phyloP scores from a whole-genome alignment of 2,797 vertebrate genomes.

The Carcharodon carcharias region DNA sequence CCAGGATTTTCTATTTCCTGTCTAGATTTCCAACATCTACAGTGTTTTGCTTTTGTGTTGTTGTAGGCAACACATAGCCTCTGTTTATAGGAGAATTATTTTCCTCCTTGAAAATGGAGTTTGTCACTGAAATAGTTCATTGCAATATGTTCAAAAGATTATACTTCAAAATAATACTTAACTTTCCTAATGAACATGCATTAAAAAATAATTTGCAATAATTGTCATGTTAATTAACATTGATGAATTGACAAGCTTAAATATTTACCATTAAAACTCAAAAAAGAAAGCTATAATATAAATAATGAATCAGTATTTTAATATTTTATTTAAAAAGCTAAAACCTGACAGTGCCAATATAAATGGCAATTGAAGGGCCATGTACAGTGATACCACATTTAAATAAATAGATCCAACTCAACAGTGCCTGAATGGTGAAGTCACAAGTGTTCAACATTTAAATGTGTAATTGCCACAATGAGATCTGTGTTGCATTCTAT shows the following conservation, averaged over 20 bases:
- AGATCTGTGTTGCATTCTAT: neutral
- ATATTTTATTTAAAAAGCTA: neutral
- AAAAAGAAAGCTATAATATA: neutral
- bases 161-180: neutral
- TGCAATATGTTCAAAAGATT: neutral
- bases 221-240: neutral
- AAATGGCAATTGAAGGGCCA: neutral
- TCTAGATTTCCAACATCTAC: neutral
- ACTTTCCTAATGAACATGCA: neutral
- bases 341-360: neutral
- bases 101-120: neutral
- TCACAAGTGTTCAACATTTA: neutral
- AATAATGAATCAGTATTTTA: neutral
- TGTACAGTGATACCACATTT: neutral
- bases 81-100: neutral
- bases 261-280: neutral
- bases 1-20: neutral
- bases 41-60: neutral
- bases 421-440: neutral
- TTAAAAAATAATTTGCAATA: neutral
- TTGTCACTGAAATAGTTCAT: neutral
- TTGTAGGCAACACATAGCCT: neutral
- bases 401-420: neutral
- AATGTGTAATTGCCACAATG: neutral
- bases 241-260: neutral